phyloP scores from a whole-genome alignment of 1,140 invertebrate genomes.

The Saccostrea cuccullata region DNA sequence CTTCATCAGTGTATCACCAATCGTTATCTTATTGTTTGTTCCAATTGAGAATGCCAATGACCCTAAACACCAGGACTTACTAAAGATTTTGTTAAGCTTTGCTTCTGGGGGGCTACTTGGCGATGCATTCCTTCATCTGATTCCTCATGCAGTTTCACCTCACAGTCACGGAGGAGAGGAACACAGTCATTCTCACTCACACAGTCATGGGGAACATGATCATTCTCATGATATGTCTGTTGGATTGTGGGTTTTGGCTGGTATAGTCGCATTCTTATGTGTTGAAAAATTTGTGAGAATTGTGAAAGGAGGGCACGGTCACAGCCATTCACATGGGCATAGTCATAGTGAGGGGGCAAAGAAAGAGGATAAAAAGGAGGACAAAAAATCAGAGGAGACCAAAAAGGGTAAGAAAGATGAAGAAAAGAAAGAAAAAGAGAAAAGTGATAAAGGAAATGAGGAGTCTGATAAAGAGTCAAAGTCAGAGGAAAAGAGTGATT shows the following conservation, averaged over 20 bases:
- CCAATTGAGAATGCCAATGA: slow-evolving; percentile 89
- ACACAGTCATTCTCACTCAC: slow-evolving; percentile 81
- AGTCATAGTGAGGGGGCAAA: slow-evolving; percentile 7
- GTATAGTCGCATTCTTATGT: slow-evolving; percentile 94
- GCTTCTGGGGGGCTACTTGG: slow-evolving; percentile 96
- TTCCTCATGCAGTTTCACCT: slow-evolving; percentile 93
- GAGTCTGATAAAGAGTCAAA: slow-evolving; percentile 42
- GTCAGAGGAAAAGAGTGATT: slow-evolving; percentile 64
- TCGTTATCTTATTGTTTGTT: slow-evolving; percentile 95
- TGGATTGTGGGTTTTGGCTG: slow-evolving; percentile 92
- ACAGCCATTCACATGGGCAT: slow-evolving; percentile 80
- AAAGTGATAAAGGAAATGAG: slow-evolving; percentile 50
- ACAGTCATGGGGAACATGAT: slow-evolving; percentile 76
- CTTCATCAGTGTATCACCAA: slow-evolving; percentile 95
- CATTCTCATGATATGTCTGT: slow-evolving; percentile 87
- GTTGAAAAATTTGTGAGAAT: slow-evolving; percentile 95
- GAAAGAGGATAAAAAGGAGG: slow-evolving; percentile 62
- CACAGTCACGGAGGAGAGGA: slow-evolving; percentile 77
- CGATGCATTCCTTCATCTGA: slow-evolving; percentile 97
- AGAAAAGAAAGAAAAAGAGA: slow-evolving; percentile 62
- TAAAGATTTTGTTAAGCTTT: slow-evolving; percentile 95
- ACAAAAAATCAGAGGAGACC: slow-evolving; percentile 62
- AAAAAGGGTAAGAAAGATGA: slow-evolving; percentile 62
- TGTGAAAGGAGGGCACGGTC: slow-evolving; percentile 86
- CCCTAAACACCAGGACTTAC: slow-evolving; percentile 84